Evolutionary conservation across 2,888 invertebrate genomes (phyloP).

Genomic region (Patella ulyssiponensis): DNA sequence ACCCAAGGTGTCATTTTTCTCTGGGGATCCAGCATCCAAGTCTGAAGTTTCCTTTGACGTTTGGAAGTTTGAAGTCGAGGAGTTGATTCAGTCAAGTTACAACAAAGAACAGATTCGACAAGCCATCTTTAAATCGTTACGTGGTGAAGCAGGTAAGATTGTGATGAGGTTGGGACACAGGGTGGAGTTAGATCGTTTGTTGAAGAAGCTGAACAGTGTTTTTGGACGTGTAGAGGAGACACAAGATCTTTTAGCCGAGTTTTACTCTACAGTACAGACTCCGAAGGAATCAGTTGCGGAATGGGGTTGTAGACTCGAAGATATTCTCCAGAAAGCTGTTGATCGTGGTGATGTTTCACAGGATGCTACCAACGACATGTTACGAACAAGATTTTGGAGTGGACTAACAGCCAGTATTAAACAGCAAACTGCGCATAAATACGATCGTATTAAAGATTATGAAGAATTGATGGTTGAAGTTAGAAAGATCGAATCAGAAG

Average conservation of each 20-base stretch:
- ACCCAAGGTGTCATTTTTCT: too few relatives aligned
- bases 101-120: background rate
- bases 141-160: background rate
- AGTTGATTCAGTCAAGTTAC: background rate
- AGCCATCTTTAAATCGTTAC: background rate
- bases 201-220: constrained; percentile 5
- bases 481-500: background rate
- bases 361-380: constrained; percentile 14
- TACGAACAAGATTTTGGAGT: constrained; percentile 14
- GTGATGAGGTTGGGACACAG: background rate
- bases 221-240: constrained; percentile 9
- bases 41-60: too few relatives aligned
- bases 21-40: too few relatives aligned
- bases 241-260: background rate
- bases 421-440: constrained; percentile 16
- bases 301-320: too few relatives aligned
- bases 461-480: constrained; percentile 8
- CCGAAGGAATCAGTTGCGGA: background rate
- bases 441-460: constrained; percentile 14
- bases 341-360: background rate
- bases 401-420: constrained; percentile 13
- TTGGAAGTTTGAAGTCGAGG: background rate
- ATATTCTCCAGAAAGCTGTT: constrained; percentile 7
- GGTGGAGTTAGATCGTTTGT: background rate
- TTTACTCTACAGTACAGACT: constrained; percentile 8